Base-by-base conservation (phyloP, 2,888 invertebrate genomes). In the Chrysolina haemoptera region DNA sequence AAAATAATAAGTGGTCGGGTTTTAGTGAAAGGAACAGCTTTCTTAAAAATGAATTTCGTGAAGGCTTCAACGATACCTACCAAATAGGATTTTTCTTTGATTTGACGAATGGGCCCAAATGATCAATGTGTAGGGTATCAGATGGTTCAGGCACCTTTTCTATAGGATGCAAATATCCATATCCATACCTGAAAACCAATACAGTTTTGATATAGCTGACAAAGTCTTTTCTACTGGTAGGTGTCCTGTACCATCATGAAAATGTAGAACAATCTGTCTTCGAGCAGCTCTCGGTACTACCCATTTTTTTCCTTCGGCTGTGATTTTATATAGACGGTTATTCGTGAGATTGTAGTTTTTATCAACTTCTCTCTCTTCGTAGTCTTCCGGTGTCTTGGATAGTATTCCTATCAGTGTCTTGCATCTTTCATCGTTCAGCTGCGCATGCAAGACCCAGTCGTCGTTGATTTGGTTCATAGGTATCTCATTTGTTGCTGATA, bases 71-170 rank as follows among this genome's bases (percentile, higher is more conserved):
- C 43, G 9, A 43, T 43, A 1, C 2, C 43, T 11, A 43, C 8
- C 11, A 43, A 12, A 43, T 43, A 43, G 1, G 12, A 11, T 5
- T 9, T 43, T 12, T n/a, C 27, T 27, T 75, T 59, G 71, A 74
- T 68, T 72, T 78, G 2, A 74, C 71, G 71, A 81, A 83, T 46
- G 80, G 77, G 1, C 82, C 82, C 27, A 82, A 43, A 64, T 83
- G 82, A 48, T 81, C 82, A 12, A 81, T 68, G 63, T 83, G 83
- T 1, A 81, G 5, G 5, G 79, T 83, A 53, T n/a, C n/a, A n/a
- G n/a, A n/a, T n/a, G n/a, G n/a, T n/a, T n/a, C n/a, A n/a, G n/a
- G n/a, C n/a, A n/a, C n/a, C n/a, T n/a, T n/a, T n/a, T n/a, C n/a
- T n/a, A n/a, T n/a, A n/a, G n/a, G n/a, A n/a, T n/a, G n/a, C n/a